Base-by-base conservation (phyloP, 2,888 invertebrate species). In the Actias luna region DNA sequence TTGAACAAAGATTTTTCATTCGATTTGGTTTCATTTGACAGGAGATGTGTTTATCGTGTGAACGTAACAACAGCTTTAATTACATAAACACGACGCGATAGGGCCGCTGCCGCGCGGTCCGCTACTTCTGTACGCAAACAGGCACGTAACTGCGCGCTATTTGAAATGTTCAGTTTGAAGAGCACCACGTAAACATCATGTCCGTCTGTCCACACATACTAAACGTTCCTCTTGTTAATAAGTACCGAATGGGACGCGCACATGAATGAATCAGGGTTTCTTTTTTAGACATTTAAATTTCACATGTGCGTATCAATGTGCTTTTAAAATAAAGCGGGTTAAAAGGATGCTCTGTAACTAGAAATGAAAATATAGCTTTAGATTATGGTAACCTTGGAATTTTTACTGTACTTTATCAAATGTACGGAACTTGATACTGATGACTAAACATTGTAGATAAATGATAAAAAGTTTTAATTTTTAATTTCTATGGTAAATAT, bases 151-250 rank as follows among this genome's bases (percentile, higher is more conserved):
- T 46, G 46, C 18, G 46, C 46, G 10, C 46, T 22, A 46, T 46
- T 46, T 46, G 2, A 18, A 46, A 46, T 22, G 46, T 22, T 22
- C 46, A 22, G 46, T 18, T 46, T 22, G 46, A 46, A 39, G 46
- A 46, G 46, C 10, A 10, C 22, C 22, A 12, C 46, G 46, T 46
- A 46, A 46, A 46, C 46, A 46, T 39, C 46, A 18, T 46, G 10
- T 46, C 18, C 2, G 46, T 22, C 18, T 22, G 10, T 22, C 46
- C 46, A 22, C 46, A 22, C 46, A 14, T 46, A 46, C 22, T 46
- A 46, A 46, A 46, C 12, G 46, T 12, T 46, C 22, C 46, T 46
- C n/a, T 46, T 46, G 46, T 46, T 22, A 46, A 46, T 46, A 46
- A 22, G 2, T 18, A 46, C 0, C 22, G 2, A 46, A 22, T 22